Base-by-base conservation (phyloP, 2,797 vertebrate species). In the Schizopygopsis pylzovi region DNA sequence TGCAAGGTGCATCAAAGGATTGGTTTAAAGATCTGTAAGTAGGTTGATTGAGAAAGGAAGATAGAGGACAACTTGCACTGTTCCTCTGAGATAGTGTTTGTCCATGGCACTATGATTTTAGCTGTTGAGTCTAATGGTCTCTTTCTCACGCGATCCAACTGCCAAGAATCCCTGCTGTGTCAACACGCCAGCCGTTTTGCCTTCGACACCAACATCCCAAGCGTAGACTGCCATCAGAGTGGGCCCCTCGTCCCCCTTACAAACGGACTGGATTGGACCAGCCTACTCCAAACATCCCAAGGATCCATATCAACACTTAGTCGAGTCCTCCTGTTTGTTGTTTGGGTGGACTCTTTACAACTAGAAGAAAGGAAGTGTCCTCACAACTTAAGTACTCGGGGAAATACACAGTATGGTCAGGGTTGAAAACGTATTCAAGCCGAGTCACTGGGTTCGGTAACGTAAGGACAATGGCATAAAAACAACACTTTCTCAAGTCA, bases 121-220 rank as follows among this genome's bases (percentile, higher is more conserved):
- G 76, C 54, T 41, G 54, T 63, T 79, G 56, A 79, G 77, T n/a
- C 39, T 79, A 79, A 79, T 52, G 43, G 72, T 49, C 79, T 20
- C n/a, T 83, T 45, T 71, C 56, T 39, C 43, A 16, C 28, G 12
- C 28, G 45, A 25, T 49, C 41, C 63, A n/a, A 20, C 15, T 83
- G 86, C 86, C 86, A 87, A 81, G 63, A 87, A 87, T 84, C 77
- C 63, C 77, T 65, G 77, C 86, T 75, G 86, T 80, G 82, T 84
- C 82, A 87, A 87, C 82, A 87, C 67, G 4, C 68, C 43, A 67
- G 45, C 76, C 81, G 37, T 67, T 87, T 83, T 56, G 67, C 85
- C 77, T 77, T 68, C 28, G 43, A 79, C 76, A 67, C 86, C 45
- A 63, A 79, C 56, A 87, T 47, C 81, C 73, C 67, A 77, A 83